Conservation (phyloP, 2,888 invertebrate species). For the Noctua janthina region DNA sequence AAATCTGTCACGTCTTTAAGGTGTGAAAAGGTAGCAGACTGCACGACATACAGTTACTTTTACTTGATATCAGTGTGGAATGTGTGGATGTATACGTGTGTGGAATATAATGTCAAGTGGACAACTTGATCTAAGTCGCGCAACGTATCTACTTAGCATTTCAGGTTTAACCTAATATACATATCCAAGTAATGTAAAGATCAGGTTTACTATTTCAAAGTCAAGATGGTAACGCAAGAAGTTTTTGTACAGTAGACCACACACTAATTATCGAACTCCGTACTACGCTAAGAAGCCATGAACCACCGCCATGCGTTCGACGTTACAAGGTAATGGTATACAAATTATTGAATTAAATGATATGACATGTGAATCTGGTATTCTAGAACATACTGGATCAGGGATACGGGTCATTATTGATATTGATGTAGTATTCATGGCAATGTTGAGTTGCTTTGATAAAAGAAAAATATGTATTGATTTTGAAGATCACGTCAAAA, state of each 20-base stretch:
- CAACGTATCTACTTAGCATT: neutral
- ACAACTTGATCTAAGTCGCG: neutral
- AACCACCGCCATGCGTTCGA: neutral
- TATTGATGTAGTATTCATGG: neutral
- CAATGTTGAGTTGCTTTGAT: neutral
- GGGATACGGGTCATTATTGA: neutral
- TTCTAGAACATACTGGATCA: neutral
- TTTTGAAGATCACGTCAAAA: too few relatives aligned
- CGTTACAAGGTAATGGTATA: neutral
- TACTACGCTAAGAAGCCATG: neutral
- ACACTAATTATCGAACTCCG: neutral
- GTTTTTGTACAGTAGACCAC: neutral
- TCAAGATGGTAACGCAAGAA: neutral
- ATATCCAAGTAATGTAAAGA: neutral
- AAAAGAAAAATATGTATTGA: too few relatives aligned
- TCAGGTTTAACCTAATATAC: neutral
- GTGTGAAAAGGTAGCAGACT: neutral
- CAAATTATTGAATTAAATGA: neutral
- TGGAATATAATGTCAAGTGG: conserved; percentile 3
- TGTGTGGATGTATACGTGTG: too few relatives aligned
- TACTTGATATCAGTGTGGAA: neutral
- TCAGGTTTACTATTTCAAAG: neutral
- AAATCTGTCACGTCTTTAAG: neutral
- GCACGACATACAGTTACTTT: neutral
- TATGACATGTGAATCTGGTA: neutral